Percentiles rank a stretch among this genome's conserved stretches.
phyloP scores from a whole-genome alignment of 2,797 vertebrate species.

The Syngnathus acus region DNA sequence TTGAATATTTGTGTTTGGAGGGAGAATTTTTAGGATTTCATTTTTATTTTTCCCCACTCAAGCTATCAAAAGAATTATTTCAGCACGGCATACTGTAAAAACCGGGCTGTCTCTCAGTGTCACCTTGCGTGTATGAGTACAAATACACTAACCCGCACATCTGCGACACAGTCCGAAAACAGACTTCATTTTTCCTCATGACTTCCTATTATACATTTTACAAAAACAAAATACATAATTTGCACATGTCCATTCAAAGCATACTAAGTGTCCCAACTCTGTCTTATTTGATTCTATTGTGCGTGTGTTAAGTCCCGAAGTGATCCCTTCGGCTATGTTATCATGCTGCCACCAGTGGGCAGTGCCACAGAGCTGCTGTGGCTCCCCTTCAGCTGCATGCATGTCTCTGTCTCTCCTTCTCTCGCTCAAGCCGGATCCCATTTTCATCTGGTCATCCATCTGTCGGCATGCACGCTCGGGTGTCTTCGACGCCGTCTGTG shows the following conservation, averaged over 20 bases:
- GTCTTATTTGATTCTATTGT: not conserved
- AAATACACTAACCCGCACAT: not conserved
- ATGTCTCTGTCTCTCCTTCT: slow-evolving; percentile 28
- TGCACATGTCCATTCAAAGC: not conserved
- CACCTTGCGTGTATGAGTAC: not conserved
- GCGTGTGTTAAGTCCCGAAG: slow-evolving; percentile 14
- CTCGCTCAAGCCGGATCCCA: not conserved
- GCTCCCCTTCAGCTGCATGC: slow-evolving; percentile 31
- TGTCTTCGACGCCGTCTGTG: slow-evolving; percentile 20
- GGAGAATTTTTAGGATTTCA: no score
- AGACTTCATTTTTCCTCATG: not conserved
- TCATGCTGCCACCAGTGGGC: slow-evolving; percentile 75
- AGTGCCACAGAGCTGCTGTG: slow-evolving; percentile 71
- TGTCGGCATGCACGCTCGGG: slow-evolving; percentile 17
- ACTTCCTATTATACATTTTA: not conserved
- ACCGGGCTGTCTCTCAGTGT: not conserved
- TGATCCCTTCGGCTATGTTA: slow-evolving; percentile 64
- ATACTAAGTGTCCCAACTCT: not conserved
- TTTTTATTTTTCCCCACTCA: not conserved
- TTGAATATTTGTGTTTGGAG: no score
- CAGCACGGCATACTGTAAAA: not conserved
- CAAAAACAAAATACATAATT: not conserved
- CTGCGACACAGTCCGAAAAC: not conserved
- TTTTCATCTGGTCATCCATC: slow-evolving; percentile 21
- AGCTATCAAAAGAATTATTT: not conserved